A percentile compares a stretch with the other conserved stretches of the same genome.
phyloP scores from a whole-genome alignment of 1,140 invertebrate species.

The Drosophila jambulina region DNA sequence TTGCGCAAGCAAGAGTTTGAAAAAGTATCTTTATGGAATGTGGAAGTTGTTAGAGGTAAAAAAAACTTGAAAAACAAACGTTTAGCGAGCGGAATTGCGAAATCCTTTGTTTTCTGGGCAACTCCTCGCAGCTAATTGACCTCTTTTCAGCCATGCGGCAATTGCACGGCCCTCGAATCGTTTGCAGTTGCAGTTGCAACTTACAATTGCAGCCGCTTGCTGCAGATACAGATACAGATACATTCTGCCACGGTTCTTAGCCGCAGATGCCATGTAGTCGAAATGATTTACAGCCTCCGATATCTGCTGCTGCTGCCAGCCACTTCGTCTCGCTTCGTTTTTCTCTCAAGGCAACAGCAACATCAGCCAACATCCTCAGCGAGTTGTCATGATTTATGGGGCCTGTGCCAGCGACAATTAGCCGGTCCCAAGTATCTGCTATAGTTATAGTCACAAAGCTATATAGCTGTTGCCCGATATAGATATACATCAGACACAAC shows the following conservation, averaged over 20 bases:
- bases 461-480: constrained; percentile 55
- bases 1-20: constrained; percentile 33
- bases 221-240: constrained; percentile 53
- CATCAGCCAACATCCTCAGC: constrained; percentile 62
- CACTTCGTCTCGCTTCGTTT: constrained; percentile 31
- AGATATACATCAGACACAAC: constrained; percentile 78
- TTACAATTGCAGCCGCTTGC: constrained; percentile 28
- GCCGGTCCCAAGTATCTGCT: constrained; percentile 63
- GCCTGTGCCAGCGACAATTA: constrained; percentile 71
- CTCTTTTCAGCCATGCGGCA: constrained; percentile 80
- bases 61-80: constrained; percentile 17
- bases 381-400: constrained; percentile 77
- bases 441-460: constrained; percentile 8
- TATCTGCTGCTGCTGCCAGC: constrained; percentile 29
- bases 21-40: constrained; percentile 58
- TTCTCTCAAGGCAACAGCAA: constrained; percentile 61
- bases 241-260: constrained; percentile 55
- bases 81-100: constrained; percentile 40
- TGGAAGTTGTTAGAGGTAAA: constrained; percentile 18
- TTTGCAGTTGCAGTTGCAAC: constrained; percentile 26
- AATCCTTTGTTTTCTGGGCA: constrained; percentile 47
- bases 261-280: constrained; percentile 62
- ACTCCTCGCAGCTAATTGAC: constrained; percentile 73
- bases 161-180: constrained; percentile 73
- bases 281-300: constrained; percentile 75